phyloP scores from a whole-genome alignment of 2,113 vertebrate genomes.

The Condylura cristata region DNA sequence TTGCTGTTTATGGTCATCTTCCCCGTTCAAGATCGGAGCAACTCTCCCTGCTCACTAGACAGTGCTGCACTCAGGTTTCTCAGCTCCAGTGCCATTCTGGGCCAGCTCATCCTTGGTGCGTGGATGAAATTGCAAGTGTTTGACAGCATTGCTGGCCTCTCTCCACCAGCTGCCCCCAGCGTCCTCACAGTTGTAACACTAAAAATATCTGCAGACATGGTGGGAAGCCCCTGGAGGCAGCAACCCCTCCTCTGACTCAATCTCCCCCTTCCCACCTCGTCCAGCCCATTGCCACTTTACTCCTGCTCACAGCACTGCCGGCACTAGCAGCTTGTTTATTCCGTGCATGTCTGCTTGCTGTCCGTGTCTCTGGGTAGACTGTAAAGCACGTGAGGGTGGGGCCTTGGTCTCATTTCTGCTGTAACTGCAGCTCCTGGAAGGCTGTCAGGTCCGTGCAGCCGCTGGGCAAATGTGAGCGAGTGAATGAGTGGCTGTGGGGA shows the following conservation, averaged over 20 bases:
- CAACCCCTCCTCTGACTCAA: not conserved
- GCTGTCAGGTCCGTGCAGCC: not conserved
- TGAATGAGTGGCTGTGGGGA: not conserved
- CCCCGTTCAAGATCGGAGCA: not conserved
- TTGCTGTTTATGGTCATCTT: not conserved
- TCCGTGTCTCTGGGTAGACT: not conserved
- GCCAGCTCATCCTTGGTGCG: too few relatives aligned
- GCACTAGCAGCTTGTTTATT: accelerated
- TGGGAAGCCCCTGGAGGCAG: not conserved
- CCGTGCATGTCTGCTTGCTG: not conserved
- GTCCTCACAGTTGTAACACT: too few relatives aligned
- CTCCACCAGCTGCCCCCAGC: accelerated
- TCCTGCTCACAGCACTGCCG: not conserved
- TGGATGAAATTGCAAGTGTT: not conserved
- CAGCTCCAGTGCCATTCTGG: not conserved
- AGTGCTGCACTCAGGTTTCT: not conserved
- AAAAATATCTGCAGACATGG: not conserved
- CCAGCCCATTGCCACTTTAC: accelerated
- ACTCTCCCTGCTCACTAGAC: not conserved
- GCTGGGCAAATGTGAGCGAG: not conserved
- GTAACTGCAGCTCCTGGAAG: not conserved
- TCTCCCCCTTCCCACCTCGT: too few relatives aligned
- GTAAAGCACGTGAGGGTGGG: accelerated
- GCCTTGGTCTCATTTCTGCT: not conserved
- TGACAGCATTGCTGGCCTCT: not conserved